A percentile compares a stretch with the other conserved stretches of the same genome.
Evolutionary conservation across 2,888 invertebrate species (phyloP).

Genomic region (Thyatira batis): DNA sequence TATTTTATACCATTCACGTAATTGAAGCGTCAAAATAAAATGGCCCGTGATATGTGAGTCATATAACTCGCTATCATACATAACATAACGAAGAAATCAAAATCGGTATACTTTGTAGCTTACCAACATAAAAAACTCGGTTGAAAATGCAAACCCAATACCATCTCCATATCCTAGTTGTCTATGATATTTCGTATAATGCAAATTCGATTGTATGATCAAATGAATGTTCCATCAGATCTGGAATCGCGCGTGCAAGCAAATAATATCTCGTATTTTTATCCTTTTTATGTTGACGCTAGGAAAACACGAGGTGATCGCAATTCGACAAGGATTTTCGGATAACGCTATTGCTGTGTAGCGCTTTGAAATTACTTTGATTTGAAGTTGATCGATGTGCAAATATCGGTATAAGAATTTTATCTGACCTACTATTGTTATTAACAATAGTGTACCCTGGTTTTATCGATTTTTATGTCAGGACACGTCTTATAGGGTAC

Average conservation of each 20-base stretch:
- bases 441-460: too few relatives aligned
- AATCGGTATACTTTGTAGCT: not conserved
- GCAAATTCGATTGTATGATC: not conserved
- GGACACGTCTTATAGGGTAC: too few relatives aligned
- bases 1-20: too few relatives aligned
- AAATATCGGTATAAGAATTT: not conserved
- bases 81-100: too few relatives aligned
- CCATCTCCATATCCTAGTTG: not conserved
- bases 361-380: not conserved
- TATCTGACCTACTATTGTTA: not conserved
- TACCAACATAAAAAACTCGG: not conserved
- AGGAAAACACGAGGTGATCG: conserved; percentile 5
- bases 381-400: not conserved
- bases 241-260: not conserved
- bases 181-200: not conserved
- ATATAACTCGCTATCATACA: too few relatives aligned
- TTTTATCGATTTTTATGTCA: too few relatives aligned
- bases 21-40: too few relatives aligned
- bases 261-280: conserved; percentile 2
- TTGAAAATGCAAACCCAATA: not conserved
- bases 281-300: conserved; percentile 1
- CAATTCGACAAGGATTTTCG: conserved; percentile 3
- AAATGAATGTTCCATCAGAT: not conserved
- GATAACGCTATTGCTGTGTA: not conserved
- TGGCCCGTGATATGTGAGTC: too few relatives aligned